These are phyloP conservation scores for Harpalus rufipes DNA, from an alignment of 2,888 invertebrate genomes.

Conservation along the genomic window DNA sequence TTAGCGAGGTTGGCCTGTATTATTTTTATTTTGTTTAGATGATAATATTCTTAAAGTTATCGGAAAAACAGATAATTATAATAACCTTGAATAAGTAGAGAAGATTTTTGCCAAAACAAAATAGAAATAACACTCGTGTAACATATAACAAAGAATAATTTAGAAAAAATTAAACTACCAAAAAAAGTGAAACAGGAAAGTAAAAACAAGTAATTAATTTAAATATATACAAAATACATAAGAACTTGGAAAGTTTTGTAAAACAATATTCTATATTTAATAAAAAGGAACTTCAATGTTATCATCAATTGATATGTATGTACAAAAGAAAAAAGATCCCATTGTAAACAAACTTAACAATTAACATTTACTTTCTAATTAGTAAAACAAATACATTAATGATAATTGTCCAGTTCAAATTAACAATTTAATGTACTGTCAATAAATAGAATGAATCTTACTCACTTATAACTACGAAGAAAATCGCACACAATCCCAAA, in stretches of 20 bases:
- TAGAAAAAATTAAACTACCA: not conserved
- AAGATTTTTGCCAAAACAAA: not conserved
- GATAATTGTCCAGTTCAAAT: too few species aligned
- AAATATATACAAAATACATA: not conserved
- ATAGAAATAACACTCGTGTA: not conserved
- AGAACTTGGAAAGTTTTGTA: too few species aligned
- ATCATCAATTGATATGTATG: too few species aligned
- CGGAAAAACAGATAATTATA: slow-evolving; percentile 42
- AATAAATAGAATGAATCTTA: not conserved
- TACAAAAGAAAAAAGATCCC: too few species aligned
- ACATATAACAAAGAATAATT: not conserved
- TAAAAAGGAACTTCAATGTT: too few species aligned
- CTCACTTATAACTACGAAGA: slow-evolving; percentile 17
- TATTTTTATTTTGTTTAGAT: too few species aligned
- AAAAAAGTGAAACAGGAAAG: not conserved
- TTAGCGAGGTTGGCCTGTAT: too few species aligned
- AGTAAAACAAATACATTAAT: too few species aligned
- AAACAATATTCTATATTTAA: too few species aligned
- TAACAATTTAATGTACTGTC: too few species aligned
- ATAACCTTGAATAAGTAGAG: slow-evolving; percentile 35
- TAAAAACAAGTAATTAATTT: not conserved
- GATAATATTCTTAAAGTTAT: slow-evolving; percentile 16
- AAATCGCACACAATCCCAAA: slow-evolving; percentile 10
- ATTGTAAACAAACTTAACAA: too few species aligned
- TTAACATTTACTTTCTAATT: too few species aligned